Evolutionary conservation across 2,888 invertebrate species (phyloP).

Genomic region (Biston stratarius): DNA sequence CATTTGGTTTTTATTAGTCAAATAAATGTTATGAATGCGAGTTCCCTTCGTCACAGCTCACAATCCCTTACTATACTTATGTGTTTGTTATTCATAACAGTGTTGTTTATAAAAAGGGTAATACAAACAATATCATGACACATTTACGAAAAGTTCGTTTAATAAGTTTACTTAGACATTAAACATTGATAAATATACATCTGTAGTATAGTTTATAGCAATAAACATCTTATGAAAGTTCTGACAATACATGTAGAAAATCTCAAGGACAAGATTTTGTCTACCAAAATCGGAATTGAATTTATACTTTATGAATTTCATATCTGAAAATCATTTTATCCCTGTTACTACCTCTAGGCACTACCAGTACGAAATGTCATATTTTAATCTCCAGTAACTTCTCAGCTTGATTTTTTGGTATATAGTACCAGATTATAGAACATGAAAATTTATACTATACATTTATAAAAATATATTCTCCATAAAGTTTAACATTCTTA

Average conservation of each 20-base stretch:
- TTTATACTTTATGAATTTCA: too few relatives aligned
- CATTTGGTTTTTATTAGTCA: too few relatives aligned
- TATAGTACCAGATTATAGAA: not conserved
- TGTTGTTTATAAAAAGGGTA: too few relatives aligned
- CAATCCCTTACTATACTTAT: too few relatives aligned
- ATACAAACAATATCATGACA: too few relatives aligned
- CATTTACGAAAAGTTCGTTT: not conserved
- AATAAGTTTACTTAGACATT: conserved; percentile 6
- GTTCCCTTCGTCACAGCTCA: too few relatives aligned
- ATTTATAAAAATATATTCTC: not conserved
- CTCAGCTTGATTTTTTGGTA: not conserved
- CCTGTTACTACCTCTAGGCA: too few relatives aligned
- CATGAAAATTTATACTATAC: not conserved
- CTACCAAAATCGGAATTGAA: not conserved
- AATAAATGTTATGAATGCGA: too few relatives aligned
- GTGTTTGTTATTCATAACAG: too few relatives aligned
- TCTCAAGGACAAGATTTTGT: not conserved
- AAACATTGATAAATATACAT: not conserved
- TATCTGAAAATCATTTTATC: too few relatives aligned
- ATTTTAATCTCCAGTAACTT: too few relatives aligned
- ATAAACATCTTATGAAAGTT: not conserved
- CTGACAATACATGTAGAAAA: not conserved
- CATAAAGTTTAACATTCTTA: not conserved
- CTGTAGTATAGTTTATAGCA: not conserved
- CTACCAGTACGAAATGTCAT: too few relatives aligned